Percentiles rank a stretch among this genome's conserved stretches.
Evolutionary conservation across 2,113 vertebrate genomes (phyloP).

Genomic region (Beaufortia kweichowensis): DNA sequence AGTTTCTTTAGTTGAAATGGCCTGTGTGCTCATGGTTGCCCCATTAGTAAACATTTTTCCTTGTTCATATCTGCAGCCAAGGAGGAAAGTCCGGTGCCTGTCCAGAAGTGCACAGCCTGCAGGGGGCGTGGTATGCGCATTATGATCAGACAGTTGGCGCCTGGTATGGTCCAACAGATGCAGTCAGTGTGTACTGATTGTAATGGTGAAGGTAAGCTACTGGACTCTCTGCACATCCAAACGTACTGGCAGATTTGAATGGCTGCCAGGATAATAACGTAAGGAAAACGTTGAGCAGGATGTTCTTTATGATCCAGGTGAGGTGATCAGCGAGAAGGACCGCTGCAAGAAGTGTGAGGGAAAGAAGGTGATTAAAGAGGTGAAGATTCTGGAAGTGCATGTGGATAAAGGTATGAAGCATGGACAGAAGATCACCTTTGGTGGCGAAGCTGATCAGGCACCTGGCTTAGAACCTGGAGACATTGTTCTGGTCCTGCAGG

Average conservation of each 20-base stretch:
- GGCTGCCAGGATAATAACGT: not conserved
- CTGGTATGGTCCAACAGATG: constrained; percentile 99
- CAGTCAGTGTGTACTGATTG: constrained; percentile 98
- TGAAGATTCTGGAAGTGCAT: constrained; percentile 98
- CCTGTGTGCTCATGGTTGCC: not conserved
- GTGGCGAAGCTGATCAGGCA: constrained; percentile 97
- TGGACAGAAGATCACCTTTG: constrained; percentile 96
- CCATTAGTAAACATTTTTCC: not conserved
- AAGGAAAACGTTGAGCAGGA: not conserved
- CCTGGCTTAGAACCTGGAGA: constrained; percentile 95
- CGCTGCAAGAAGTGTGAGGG: constrained; percentile 99
- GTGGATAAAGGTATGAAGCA: constrained; percentile 99
- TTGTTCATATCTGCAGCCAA: constrained; percentile 75
- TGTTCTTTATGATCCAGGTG: constrained; percentile 72
- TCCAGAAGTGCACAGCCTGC: constrained; percentile 94
- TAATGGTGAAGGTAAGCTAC: constrained; percentile 89
- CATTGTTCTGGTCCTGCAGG: constrained; percentile 94
- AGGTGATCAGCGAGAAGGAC: constrained; percentile 98
- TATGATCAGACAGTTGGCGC: constrained; percentile 97
- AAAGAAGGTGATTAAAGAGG: constrained; percentile 97
- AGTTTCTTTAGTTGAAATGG: not conserved
- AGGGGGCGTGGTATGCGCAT: constrained; percentile 93
- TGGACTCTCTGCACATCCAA: not conserved
- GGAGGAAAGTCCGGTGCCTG: constrained; percentile 96
- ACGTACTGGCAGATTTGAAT: not conserved